Evolutionary conservation across 2,888 invertebrate genomes (phyloP), one percentile per base, ranked within the genome.

Genomic region (Mechanitis messenoides): DNA sequence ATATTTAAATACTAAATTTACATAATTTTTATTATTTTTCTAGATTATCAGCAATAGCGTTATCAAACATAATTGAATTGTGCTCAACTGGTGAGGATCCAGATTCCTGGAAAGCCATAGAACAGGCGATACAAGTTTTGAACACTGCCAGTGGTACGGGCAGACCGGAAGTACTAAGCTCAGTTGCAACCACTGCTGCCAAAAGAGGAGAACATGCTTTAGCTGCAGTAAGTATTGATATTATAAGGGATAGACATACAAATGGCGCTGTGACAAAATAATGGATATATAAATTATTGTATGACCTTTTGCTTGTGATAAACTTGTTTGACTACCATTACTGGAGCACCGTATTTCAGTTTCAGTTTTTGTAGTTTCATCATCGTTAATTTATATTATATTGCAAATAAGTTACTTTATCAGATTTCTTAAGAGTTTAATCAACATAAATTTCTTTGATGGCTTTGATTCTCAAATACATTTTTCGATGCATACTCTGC

Each of bases 21-120:
- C 45, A 28, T n/a, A 47, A 12, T 42, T 53, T 38, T 31, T 33
- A 20, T 28, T 31, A 28, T 38, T 57, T 2, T 46, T 42, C 12
- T 72, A 89, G 88, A 61, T 68, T 89, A 58, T 87, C 89, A 65
- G 88, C 89, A 3, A 71, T 76, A 28, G 84, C 85, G 0, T 64
- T 88, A 2, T 71, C 81, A 47, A 82, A 84, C 71, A 84, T 87
- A 67, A 78, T 85, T 20, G 76, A 79, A 65, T 70, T 90, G 46
- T 87, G 87, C 66, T 76, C 85, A 0, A 71, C 70, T 1, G 50
- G 66, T 9, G 83, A 79, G 65, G 74, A 72, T 20, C 60, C 74
- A 0, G 83, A 79, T 53, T 72, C 77, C 5, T 89, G 89, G 89
- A 77, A 76, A 31, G 69, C 66, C 1, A 82, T 81, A 2, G 69